Base-by-base conservation (phyloP, 2,797 vertebrate genomes). In the Yasuhikotakia modesta region DNA sequence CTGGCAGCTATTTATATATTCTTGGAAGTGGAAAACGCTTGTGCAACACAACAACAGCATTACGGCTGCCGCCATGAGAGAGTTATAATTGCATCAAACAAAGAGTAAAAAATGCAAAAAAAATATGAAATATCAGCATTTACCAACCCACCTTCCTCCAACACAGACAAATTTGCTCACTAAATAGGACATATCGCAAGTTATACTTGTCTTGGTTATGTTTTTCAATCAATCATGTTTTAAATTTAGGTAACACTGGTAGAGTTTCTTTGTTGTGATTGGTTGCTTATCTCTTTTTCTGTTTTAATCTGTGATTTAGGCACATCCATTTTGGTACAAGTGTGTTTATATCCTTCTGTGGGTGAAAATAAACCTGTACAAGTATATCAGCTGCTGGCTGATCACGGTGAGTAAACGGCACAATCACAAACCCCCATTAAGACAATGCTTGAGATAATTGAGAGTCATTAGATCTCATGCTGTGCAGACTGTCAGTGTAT, bases 371-470 rank as follows among this genome's bases (percentile, higher is more conserved):
- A 93, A 92, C 81, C 92, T 99, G 81, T 98, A 98, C 90, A 99
- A 98, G 89, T 99, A 99, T 0, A 96, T 99, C 86, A 96, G 95
- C 89, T 99, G 97, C 89, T 99, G 98, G 98, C 91, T 99, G 53
- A 96, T 99, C 82, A 96, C 95, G 83, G 97, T 99, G 86, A 96
- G 97, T 91, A 83, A 69, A 66, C 70, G 67, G 8, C 39, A 63
- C 27, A 61, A 55, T 17, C 30, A 65, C 35, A 63, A 48, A 55
- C 35, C 32, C 14, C 14, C 19, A 30, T 50, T 32, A 50, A 46
- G 35, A 65, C 14, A 19, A 19, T 13, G 1, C 7, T 45, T 78
- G 4, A 46, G 11, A 19, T 50, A 48, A 35, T 50, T 75, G 63
- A 75, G 21, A 27, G 52, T 69, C 57, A 24, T 70, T 61, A 70